Base-by-base conservation (phyloP, 2,797 vertebrate species). In the Artibeus jamaicensis region DNA sequence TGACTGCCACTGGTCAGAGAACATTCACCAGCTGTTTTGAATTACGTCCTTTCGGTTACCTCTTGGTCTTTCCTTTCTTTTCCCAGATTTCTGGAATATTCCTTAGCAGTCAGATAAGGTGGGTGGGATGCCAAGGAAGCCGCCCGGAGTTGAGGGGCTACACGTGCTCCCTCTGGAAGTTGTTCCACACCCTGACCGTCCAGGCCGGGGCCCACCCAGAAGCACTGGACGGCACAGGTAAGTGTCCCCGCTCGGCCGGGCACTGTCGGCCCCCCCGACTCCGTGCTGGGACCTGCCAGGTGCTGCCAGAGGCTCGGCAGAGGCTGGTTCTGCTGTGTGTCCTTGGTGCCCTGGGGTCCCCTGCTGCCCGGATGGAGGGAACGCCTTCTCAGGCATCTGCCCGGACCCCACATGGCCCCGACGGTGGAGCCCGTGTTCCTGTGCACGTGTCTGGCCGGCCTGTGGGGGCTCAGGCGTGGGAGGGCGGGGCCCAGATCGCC, bases 121-220 rank as follows among this genome's bases (percentile, higher is more conserved):
- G 99, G 99, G 99, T 99, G 0, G 99, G 99, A 22, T 99, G 99
- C 90, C 99, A 99, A 96, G 99, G 99, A 97, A 99, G 99, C 98
- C 98, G 98, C 62, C 96, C 98, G 0, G 99, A 99, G 93, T 97
- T 99, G 37, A 98, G 99, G 93, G 99, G 99, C 34, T 99, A 99
- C 97, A 98, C 99, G 0, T 99, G 99, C 55, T 98, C 99, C 26
- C 99, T 99, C 39, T 99, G 99, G 99, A 99, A 99, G 24, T 97
- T 99, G 21, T 99, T 99, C 97, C 99, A 99, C 6, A 98, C 98
- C 9, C 96, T 99, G 42, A 99, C 99, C 0, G 99, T 99, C 0
- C 99, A 99, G 59, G 99, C 99, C 7, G 98, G 98, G 0, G 92
- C 98, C 78, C 98, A 9, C 1, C 99, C 99, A 0, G 97, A 98